Percentiles rank a stretch among this genome's conserved stretches.
These are phyloP conservation scores for Euzetes globulus DNA, from an alignment of 2,888 invertebrate genomes.

Conservation along the genomic window DNA sequence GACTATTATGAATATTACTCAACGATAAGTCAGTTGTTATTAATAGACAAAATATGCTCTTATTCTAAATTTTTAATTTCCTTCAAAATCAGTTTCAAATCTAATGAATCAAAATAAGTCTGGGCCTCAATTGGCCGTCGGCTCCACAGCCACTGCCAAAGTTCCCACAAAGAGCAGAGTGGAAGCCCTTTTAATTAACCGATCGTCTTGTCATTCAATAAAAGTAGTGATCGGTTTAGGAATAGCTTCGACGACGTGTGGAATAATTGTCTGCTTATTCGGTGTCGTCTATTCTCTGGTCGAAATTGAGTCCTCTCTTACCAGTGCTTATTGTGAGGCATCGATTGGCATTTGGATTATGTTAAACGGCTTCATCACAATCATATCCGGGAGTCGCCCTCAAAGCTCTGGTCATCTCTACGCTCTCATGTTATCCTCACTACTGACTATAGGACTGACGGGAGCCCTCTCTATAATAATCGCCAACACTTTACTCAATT, in stretches of 20 bases:
- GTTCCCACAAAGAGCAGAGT: slow-evolving; percentile 20
- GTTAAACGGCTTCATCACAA: slow-evolving; percentile 3
- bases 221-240: slow-evolving; percentile 14
- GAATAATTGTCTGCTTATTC: neutral
- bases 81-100: neutral
- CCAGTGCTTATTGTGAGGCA: slow-evolving; percentile 7
- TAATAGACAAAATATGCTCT: neutral
- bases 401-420: slow-evolving; percentile 11
- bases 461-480: slow-evolving; percentile 14
- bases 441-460: slow-evolving; percentile 9
- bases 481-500: neutral
- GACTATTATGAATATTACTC: neutral
- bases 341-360: slow-evolving; percentile 12
- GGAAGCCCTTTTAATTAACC: neutral
- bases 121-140: neutral
- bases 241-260: slow-evolving; percentile 15
- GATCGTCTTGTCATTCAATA: slow-evolving; percentile 3
- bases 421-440: neutral
- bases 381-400: neutral
- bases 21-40: neutral
- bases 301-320: neutral
- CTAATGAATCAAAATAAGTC: neutral
- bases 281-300: slow-evolving; percentile 6
- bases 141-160: neutral
- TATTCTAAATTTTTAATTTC: neutral